Percentiles rank a stretch among this genome's conserved stretches.
Conservation (phyloP, 2,797 vertebrate genomes). For the Varecia variegata region DNA sequence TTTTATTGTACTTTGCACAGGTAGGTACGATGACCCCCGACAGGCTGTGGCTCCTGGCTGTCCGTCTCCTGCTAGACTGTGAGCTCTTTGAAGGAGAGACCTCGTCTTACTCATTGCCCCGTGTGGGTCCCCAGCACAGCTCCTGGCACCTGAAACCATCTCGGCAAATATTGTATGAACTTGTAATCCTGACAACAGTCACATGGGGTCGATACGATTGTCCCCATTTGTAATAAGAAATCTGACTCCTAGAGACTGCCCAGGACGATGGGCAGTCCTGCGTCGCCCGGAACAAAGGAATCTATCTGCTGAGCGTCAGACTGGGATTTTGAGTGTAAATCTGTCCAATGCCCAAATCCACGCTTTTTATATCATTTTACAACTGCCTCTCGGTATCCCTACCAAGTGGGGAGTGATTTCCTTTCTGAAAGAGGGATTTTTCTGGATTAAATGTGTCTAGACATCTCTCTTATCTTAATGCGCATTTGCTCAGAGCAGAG, state of each 20-base stretch:
- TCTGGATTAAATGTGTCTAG: constrained; percentile 48
- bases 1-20: fast-evolving
- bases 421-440: constrained; percentile 32
- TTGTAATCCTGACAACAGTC: background rate
- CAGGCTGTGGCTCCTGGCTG: background rate
- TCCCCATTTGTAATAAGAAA: background rate
- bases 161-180: background rate
- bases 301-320: background rate
- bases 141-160: background rate
- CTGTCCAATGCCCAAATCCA: background rate
- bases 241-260: background rate
- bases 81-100: background rate
- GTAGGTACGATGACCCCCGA: fast-evolving
- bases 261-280: background rate
- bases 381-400: background rate
- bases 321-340: background rate
- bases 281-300: background rate
- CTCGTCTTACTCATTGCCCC: background rate
- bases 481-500: constrained; percentile 38
- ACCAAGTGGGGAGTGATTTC: background rate
- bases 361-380: background rate
- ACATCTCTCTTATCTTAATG: constrained; percentile 43
- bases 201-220: fast-evolving
- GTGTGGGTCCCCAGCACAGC: background rate
- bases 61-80: fast-evolving